Evolutionary conservation across 2,888 invertebrate species (phyloP).

Genomic region (Palloptera scutellata): DNA sequence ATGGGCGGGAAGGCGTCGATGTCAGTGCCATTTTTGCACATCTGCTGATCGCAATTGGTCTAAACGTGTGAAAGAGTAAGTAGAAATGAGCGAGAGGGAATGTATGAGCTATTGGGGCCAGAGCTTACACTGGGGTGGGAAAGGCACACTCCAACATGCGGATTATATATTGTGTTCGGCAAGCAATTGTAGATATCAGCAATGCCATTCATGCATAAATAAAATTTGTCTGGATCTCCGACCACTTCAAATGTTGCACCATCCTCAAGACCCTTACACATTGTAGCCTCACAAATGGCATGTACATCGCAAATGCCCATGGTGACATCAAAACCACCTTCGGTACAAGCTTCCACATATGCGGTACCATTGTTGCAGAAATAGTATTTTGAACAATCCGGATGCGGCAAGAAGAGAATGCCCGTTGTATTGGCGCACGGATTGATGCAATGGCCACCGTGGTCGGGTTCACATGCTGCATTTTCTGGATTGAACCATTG

Average conservation of each 20-base stretch:
- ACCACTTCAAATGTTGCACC: conserved; percentile 42
- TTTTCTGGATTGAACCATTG: conserved; percentile 42
- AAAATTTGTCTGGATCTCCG: conserved; percentile 44
- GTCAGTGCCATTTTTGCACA: conserved; percentile 33
- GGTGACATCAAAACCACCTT: conserved; percentile 44
- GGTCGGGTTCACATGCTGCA: conserved; percentile 18
- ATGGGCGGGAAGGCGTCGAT: conserved; percentile 37
- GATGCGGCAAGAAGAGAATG: conserved; percentile 43
- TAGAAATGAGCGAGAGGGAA: neutral
- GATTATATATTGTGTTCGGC: conserved; percentile 28
- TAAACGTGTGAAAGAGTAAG: conserved; percentile 23
- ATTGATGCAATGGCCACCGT: conserved; percentile 50
- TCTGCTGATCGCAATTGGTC: conserved; percentile 44
- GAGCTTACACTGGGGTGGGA: conserved; percentile 47
- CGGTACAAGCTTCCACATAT: conserved; percentile 47
- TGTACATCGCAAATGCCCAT: conserved; percentile 41
- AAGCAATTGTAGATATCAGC: conserved; percentile 40
- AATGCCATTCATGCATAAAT: conserved; percentile 40
- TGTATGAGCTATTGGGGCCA: neutral
- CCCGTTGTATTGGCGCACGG: conserved; percentile 46
- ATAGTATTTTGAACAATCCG: conserved; percentile 54
- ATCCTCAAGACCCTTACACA: conserved; percentile 43
- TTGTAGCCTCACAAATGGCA: conserved; percentile 37
- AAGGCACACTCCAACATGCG: conserved; percentile 37
- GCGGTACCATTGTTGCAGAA: conserved; percentile 48